Evolutionary conservation across 1,140 invertebrate genomes (phyloP), one percentile per base, ranked within the genome.

Genomic region (Bombus sibiricus): DNA sequence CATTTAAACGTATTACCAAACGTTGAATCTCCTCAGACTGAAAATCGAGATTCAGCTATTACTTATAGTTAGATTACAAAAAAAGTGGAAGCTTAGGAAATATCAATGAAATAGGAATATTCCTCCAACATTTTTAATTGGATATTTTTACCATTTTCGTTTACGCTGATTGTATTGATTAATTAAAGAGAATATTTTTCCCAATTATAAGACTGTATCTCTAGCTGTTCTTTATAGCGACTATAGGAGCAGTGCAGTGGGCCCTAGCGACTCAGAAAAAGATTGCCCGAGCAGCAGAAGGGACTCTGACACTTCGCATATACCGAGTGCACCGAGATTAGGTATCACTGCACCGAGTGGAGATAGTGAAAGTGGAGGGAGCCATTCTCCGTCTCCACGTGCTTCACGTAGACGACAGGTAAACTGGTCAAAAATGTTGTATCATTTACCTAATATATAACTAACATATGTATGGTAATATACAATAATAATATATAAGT

Each of bases 161-260:
- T 53, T 8, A 53, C 18, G 47, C 1, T 53, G 18, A 22, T 53
- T 22, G 6, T 53, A 53, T 22, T 22, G 47, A 53, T 53, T 53
- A 18, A 22, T 72, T n/a, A 4, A 9, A 3, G 18, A 74, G 32
- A 34, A 43, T 18, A 22, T 10, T 1, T 12, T 74, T 4, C 3
- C 0, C 39, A 18, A 92, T 88, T 89, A 88, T 91, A 41, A 76
- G 83, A 90, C n/a, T 87, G 90, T 91, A 92, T 90, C 89, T 91
- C 87, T 86, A 92, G 92, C 86, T 86, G 79, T 92, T 89, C 92
- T 95, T 96, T 97, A 94, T 96, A 98, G 98, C 96, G 98, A 98
- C 96, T 98, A 98, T 96, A 97, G 97, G 95, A 98, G 98, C 96
- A 98, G 97, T 95, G 98, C 97, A 92, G 96, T 98, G 88, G 97